A percentile compares a stretch with the other conserved stretches of the same genome.
Conservation (phyloP, 2,113 vertebrate genomes). For the Dipodomys merriami region DNA sequence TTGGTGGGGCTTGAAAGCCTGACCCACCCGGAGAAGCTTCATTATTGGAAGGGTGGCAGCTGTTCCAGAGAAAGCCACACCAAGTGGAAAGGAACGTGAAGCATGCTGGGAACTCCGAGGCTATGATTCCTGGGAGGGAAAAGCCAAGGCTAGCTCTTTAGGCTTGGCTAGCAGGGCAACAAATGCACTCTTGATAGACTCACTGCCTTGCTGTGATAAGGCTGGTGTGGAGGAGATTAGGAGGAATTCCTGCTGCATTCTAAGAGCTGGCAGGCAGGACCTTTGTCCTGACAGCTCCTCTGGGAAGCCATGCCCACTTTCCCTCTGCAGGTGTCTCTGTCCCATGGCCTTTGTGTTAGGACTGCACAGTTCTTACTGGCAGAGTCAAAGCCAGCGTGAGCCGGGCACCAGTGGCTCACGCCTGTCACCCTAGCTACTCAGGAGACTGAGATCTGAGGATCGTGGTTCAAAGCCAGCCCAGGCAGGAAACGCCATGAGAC, state of each 20-base stretch:
- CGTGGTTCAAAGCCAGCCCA: too few species aligned
- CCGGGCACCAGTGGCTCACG: too few species aligned
- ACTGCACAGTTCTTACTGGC: neutral
- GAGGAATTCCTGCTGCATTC: neutral
- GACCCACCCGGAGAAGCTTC: neutral
- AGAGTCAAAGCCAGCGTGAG: too few species aligned
- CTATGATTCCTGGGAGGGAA: neutral
- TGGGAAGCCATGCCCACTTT: neutral
- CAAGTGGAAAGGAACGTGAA: neutral
- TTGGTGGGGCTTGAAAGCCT: neutral
- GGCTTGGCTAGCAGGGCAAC: neutral
- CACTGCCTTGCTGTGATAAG: constrained; percentile 50
- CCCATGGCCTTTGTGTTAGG: neutral
- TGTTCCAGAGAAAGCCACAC: neutral
- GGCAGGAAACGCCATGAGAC: too few species aligned
- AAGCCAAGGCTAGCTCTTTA: neutral
- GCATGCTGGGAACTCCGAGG: neutral
- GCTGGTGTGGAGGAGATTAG: constrained; percentile 37
- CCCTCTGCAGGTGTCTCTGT: neutral
- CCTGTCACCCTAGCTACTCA: too few species aligned
- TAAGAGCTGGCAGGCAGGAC: neutral
- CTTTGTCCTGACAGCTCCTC: neutral
- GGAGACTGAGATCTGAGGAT: too few species aligned
- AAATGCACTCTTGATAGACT: constrained; percentile 49
- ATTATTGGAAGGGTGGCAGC: neutral